Percentiles rank a stretch among this genome's conserved stretches.
These are phyloP conservation scores for Esox masquinongy DNA, from an alignment of 2,797 vertebrate genomes.

Conservation along the genomic window DNA sequence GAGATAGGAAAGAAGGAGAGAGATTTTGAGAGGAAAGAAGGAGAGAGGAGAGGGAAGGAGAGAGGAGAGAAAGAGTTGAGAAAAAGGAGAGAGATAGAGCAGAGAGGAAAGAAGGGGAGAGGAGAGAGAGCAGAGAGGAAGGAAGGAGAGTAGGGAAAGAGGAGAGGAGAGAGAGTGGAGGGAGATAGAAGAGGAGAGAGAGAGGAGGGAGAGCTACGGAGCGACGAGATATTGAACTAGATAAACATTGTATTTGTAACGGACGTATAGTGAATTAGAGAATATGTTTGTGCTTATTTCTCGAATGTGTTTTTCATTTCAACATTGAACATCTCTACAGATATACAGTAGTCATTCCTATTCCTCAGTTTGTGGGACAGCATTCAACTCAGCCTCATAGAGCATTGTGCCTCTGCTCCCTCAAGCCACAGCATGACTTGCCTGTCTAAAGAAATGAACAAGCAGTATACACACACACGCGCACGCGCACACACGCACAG, in stretches of 20 bases:
- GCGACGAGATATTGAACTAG: background rate
- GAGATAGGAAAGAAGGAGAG: background rate
- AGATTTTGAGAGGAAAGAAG: background rate
- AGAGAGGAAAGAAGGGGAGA: background rate
- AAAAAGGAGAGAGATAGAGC: too few species aligned
- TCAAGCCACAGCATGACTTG: background rate
- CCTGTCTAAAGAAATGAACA: background rate
- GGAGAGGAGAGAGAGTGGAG: background rate
- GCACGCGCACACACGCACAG: too few species aligned
- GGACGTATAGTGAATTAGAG: background rate
- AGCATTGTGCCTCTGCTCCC: background rate
- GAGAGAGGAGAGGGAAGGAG: background rate
- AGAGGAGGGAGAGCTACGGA: too few species aligned
- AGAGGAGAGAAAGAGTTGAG: background rate
- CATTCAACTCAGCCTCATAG: background rate
- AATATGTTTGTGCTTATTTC: background rate
- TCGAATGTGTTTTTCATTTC: background rate
- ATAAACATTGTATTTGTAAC: background rate
- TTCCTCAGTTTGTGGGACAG: background rate
- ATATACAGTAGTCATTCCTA: background rate
- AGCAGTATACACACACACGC: too few species aligned
- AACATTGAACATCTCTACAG: conserved; percentile 5
- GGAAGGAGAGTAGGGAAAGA: background rate
- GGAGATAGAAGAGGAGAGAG: background rate
- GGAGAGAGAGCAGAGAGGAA: background rate